Percentiles rank a stretch among this genome's conserved stretches.
These are phyloP conservation scores for Drosophila putrida DNA, from an alignment of 2,888 invertebrate genomes.

Conservation along the genomic window DNA sequence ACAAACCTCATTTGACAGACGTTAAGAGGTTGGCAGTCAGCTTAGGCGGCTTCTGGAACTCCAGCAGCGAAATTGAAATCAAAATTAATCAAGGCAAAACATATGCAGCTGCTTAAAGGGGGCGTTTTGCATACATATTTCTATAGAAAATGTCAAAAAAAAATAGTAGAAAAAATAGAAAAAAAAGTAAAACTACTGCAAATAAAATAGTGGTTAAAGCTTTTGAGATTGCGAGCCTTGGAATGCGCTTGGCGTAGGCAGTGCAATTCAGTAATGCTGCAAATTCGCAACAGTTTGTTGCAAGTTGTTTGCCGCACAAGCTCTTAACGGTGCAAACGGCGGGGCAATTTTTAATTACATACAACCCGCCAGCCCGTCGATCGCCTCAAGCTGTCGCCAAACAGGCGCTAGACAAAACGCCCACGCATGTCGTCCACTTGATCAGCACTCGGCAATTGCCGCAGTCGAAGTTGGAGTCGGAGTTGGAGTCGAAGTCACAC, in stretches of 20 bases:
- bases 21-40: constrained; percentile 50
- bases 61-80: constrained; percentile 71
- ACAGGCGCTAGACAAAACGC: constrained; percentile 74
- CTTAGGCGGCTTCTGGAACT: constrained; percentile 63
- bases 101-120: constrained; percentile 22
- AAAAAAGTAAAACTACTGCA: neutral
- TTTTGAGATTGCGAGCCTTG: constrained; percentile 51
- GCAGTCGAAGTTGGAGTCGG: constrained; percentile 26
- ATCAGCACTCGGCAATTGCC: constrained; percentile 43
- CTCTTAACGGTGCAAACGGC: constrained; percentile 43
- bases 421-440: constrained; percentile 72
- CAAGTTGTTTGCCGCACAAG: constrained; percentile 29
- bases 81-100: constrained; percentile 71
- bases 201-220: constrained; percentile 24
- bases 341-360: constrained; percentile 69
- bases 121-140: constrained; percentile 55
- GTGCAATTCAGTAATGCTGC: constrained; percentile 45
- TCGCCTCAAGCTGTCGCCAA: constrained; percentile 68
- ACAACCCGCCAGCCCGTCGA: constrained; percentile 41
- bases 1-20: constrained; percentile 66
- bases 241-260: constrained; percentile 73
- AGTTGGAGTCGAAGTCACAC: neutral
- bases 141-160: constrained; percentile 10
- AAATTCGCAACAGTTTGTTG: constrained; percentile 18
- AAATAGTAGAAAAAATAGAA: constrained; percentile 4